Evolutionary conservation across 92 coral and sea anemone genomes (phyloP).

Genomic region (Plumapathes pennacea): DNA sequence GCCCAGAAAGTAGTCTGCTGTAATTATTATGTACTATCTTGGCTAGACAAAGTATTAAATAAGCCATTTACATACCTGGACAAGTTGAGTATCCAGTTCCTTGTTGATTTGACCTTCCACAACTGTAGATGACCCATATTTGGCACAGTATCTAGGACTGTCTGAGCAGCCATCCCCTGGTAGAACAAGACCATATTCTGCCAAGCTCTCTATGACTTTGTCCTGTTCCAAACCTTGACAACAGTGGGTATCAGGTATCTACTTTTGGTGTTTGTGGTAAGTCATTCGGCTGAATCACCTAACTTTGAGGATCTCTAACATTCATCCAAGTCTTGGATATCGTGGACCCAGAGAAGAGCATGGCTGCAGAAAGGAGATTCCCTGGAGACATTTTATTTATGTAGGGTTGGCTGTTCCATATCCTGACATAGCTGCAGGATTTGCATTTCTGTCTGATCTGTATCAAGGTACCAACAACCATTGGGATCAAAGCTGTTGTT

Average conservation of each 20-base stretch:
- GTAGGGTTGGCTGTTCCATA: no score
- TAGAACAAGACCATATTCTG: background rate
- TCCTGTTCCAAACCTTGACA: constrained; percentile 4
- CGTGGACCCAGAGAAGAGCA: no score
- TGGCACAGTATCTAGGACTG: background rate
- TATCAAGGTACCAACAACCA: no score
- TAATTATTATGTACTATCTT: no score
- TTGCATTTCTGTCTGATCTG: no score
- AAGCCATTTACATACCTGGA: constrained; percentile 13
- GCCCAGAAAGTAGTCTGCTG: no score
- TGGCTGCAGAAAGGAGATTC: no score
- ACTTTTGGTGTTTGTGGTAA: constrained; percentile 3
- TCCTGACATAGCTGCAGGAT: no score
- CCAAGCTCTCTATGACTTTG: background rate
- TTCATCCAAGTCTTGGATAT: constrained; percentile 4
- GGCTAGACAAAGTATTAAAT: no score
- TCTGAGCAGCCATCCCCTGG: constrained; percentile 1
- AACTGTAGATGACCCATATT: constrained; percentile 1
- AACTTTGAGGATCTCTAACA: constrained; percentile 5
- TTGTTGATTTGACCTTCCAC: constrained; percentile 2
- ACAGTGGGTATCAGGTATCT: constrained; percentile 2
- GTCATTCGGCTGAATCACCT: constrained; percentile 6
- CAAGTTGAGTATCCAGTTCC: background rate
- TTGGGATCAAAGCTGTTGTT: no score
- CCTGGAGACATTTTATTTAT: no score